Evolutionary conservation across 1,140 invertebrate genomes (phyloP).

Genomic region (Neodiprion virginianus): DNA sequence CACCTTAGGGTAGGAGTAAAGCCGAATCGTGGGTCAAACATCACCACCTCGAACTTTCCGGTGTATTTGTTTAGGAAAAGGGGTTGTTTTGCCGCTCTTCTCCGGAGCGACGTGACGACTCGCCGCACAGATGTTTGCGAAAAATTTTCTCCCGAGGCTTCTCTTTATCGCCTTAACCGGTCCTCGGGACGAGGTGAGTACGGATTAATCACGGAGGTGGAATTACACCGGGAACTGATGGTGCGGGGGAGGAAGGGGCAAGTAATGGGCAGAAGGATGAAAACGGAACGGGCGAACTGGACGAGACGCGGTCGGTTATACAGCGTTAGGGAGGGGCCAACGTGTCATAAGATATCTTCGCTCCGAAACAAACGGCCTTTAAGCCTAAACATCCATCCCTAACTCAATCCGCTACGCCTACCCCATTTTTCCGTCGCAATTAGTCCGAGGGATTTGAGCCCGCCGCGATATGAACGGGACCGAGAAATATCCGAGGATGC

Average conservation of each 20-base stretch:
- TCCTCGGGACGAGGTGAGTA: neutral
- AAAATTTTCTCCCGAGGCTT: no score
- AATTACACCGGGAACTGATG: neutral
- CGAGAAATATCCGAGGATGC: constrained; percentile 27
- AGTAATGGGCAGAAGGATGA: neutral
- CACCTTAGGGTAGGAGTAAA: neutral
- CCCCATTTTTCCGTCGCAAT: constrained; percentile 3
- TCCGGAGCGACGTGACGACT: no score
- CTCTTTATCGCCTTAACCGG: no score
- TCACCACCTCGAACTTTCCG: neutral
- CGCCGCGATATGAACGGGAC: neutral
- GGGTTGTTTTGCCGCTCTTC: neutral
- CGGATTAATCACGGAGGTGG: neutral
- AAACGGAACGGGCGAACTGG: neutral
- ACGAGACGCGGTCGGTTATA: neutral
- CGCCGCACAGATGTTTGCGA: no score
- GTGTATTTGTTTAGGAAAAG: neutral
- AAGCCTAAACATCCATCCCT: constrained; percentile 4
- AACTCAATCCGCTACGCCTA: neutral
- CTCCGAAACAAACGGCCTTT: constrained; percentile 3
- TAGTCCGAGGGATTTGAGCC: neutral
- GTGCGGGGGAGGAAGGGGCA: neutral
- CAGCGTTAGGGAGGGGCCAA: constrained; percentile 2
- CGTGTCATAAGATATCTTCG: constrained; percentile 4
- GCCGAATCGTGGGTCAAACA: neutral